A percentile compares a stretch with the other conserved stretches of the same genome.
phyloP scores from a whole-genome alignment of 2,888 invertebrate genomes.

The Amphipoea oculea region DNA sequence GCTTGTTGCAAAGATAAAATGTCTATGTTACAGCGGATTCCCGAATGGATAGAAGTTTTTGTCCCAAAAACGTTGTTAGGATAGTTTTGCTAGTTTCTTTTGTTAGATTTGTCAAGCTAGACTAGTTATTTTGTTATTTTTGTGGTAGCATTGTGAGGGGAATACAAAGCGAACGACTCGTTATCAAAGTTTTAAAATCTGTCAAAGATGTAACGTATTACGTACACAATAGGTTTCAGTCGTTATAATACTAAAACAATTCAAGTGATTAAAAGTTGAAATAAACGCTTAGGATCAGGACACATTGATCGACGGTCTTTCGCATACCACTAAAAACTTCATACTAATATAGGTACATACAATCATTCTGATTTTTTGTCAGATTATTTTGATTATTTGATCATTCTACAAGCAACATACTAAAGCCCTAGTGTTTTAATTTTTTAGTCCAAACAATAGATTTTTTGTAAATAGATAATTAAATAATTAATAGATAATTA shows the following conservation, averaged over 20 bases:
- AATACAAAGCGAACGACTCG: slow-evolving; percentile 1
- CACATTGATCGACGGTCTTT: too few species aligned
- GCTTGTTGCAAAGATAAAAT: slow-evolving; percentile 35
- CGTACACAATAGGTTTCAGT: neutral
- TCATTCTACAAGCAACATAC: too few species aligned
- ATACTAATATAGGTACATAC: too few species aligned
- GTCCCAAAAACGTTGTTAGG: slow-evolving; percentile 12
- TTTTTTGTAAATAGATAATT: too few species aligned
- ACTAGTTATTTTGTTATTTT: slow-evolving; percentile 20
- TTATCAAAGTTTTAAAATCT: neutral
- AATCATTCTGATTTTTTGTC: too few species aligned
- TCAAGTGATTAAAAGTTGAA: neutral
- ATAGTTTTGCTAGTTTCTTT: neutral
- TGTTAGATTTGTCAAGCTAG: slow-evolving; percentile 13
- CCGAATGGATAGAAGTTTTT: slow-evolving; percentile 42
- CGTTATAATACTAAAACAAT: slow-evolving; percentile 1
- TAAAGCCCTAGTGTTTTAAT: too few species aligned
- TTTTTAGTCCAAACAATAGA: too few species aligned
- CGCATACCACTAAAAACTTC: too few species aligned
- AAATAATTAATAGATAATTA: too few species aligned
- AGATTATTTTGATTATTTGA: too few species aligned
- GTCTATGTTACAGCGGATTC: slow-evolving; percentile 38
- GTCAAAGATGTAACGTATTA: neutral
- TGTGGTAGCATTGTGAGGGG: neutral
- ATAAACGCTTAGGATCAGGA: neutral